A percentile compares a stretch with the other conserved stretches of the same genome.
phyloP scores from a whole-genome alignment of 2,888 invertebrate genomes.

The Diplolepis rosae region DNA sequence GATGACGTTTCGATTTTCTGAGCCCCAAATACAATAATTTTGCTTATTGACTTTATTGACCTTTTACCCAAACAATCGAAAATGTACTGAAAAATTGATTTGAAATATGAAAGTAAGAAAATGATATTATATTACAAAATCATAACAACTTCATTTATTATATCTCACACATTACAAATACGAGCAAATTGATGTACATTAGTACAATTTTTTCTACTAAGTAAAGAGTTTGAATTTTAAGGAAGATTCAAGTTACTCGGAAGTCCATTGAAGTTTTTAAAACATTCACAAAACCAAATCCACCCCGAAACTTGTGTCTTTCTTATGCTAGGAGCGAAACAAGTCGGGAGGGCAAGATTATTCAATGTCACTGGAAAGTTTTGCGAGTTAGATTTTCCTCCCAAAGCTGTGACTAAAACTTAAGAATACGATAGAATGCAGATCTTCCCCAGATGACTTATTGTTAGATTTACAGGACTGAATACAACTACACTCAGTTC shows the following conservation, averaged over 20 bases:
- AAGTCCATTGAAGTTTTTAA: not conserved
- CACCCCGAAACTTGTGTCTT: not conserved
- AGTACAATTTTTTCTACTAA: not conserved
- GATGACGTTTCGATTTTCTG: no score
- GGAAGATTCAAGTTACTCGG: not conserved
- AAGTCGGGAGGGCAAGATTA: not conserved
- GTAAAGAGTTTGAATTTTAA: not conserved
- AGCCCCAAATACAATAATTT: no score
- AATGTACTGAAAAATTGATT: no score
- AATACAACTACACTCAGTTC: not conserved
- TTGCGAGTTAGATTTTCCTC: not conserved
- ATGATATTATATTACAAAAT: no score
- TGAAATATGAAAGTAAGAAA: no score
- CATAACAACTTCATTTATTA: no score
- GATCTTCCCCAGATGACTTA: not conserved
- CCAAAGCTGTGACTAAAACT: not conserved
- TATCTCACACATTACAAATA: no score
- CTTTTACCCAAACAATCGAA: no score
- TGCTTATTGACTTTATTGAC: no score
- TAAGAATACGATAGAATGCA: not conserved
- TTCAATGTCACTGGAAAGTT: not conserved
- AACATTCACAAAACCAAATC: not conserved
- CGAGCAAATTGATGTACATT: no score
- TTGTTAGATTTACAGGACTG: not conserved
- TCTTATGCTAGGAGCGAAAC: not conserved